phyloP scores from a whole-genome alignment of 1,140 invertebrate species.

The Piezodorus guildinii region DNA sequence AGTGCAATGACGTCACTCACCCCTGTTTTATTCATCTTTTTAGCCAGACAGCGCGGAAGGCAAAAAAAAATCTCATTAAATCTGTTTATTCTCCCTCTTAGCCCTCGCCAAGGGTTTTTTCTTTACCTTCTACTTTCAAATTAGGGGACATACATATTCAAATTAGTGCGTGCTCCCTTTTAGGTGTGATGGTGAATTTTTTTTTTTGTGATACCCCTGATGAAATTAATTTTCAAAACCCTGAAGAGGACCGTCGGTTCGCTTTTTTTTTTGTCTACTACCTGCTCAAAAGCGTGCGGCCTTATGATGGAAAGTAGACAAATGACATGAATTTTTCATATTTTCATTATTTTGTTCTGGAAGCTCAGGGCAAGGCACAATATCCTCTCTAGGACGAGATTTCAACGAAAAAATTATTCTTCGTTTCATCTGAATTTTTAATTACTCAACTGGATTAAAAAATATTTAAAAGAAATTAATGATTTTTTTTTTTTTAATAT shows the following conservation, averaged over 20 bases:
- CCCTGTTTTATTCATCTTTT: slow-evolving; percentile 6
- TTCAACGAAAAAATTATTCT: too few relatives aligned
- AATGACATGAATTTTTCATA: too few relatives aligned
- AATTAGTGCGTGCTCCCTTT: slow-evolving; percentile 1
- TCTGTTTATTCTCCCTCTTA: slow-evolving; percentile 5
- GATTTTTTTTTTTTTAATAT: too few relatives aligned
- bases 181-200: neutral
- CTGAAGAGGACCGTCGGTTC: neutral
- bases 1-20: slow-evolving; percentile 1
- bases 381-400: too few relatives aligned
- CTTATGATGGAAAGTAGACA: too few relatives aligned
- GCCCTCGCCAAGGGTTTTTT: neutral
- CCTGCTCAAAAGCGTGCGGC: too few relatives aligned
- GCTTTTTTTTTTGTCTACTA: too few relatives aligned
- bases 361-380: too few relatives aligned
- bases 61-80: neutral
- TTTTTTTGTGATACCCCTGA: neutral
- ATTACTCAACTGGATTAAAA: too few relatives aligned
- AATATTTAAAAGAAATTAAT: too few relatives aligned
- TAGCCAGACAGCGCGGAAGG: neutral
- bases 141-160: slow-evolving; percentile 4
- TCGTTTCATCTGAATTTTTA: too few relatives aligned
- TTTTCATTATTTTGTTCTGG: too few relatives aligned
- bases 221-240: slow-evolving; percentile 3
- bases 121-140: neutral